Conservation (phyloP, 1,140 invertebrate genomes). For the Polypedilum pembai region DNA sequence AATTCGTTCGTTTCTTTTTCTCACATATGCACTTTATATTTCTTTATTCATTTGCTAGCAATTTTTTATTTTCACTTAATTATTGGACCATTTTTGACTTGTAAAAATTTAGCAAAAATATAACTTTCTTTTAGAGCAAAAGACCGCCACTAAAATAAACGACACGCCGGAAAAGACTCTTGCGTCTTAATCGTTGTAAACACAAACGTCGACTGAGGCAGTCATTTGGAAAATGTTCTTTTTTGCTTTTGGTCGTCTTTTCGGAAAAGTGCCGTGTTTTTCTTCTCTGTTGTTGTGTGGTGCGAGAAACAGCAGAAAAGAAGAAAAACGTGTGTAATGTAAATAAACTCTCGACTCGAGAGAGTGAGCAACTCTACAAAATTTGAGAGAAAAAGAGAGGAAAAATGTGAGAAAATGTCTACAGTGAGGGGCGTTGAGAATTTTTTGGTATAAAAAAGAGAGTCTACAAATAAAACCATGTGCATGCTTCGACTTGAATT, state of each 20-base stretch:
- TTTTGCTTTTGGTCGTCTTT: neutral
- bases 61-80: neutral
- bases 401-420: neutral
- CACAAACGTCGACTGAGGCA: conserved; percentile 24
- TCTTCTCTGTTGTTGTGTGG: neutral
- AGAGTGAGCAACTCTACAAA: neutral
- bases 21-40: neutral
- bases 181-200: neutral
- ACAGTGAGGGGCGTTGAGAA: neutral
- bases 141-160: neutral
- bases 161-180: neutral
- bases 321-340: conserved; percentile 15
- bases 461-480: neutral
- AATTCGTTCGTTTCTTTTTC: neutral
- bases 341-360: neutral
- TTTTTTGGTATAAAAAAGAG: neutral
- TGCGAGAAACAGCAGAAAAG: neutral
- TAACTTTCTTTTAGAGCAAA: neutral
- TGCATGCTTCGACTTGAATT: neutral
- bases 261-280: conserved; percentile 1
- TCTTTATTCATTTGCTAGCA: neutral
- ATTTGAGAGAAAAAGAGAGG: neutral
- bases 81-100: neutral
- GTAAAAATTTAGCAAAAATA: neutral
- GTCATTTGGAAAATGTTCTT: conserved; percentile 24